Percentiles rank a stretch among this genome's conserved stretches.
These are phyloP conservation scores for Lithophane leautieri DNA, from an alignment of 2,888 invertebrate species.

Conservation along the genomic window DNA sequence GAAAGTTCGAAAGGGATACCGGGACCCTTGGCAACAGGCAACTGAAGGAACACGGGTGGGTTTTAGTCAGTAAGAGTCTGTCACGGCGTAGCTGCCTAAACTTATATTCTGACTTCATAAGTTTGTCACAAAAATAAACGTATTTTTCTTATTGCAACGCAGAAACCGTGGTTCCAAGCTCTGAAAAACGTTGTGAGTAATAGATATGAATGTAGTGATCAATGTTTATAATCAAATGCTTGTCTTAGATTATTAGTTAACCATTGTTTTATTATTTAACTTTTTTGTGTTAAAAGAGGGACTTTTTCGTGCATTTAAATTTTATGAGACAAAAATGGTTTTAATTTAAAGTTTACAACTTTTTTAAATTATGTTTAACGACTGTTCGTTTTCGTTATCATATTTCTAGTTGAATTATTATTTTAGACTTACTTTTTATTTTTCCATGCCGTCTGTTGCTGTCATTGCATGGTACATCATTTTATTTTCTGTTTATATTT, in stretches of 20 bases:
- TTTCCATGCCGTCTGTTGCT: constrained; percentile 76
- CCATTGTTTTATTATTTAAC: constrained; percentile 25
- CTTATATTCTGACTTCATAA: too few species aligned
- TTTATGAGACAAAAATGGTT: neutral
- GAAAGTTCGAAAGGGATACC: too few species aligned
- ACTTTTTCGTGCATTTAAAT: neutral
- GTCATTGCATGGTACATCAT: constrained; percentile 78
- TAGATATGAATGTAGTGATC: constrained; percentile 20
- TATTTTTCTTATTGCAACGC: constrained; percentile 62
- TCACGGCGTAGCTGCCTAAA: too few species aligned
- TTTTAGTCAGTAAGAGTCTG: too few species aligned
- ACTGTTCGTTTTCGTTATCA: neutral
- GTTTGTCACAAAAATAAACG: constrained; percentile 9
- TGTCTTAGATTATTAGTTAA: neutral
- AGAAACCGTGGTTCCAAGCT: constrained; percentile 90
- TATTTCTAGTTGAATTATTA: neutral
- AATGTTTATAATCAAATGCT: constrained; percentile 37
- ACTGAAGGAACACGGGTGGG: too few species aligned
- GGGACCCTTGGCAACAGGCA: too few species aligned
- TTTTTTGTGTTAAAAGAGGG: neutral
- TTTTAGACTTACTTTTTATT: constrained; percentile 39
- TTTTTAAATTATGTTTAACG: too few species aligned
- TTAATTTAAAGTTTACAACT: neutral
- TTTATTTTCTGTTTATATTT: neutral
- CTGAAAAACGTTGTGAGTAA: constrained; percentile 89